Evolutionary conservation across 23 tunicate genomes (phyloP), one percentile per base, ranked within the genome.

Genomic region (Trididemnum miniatum): DNA sequence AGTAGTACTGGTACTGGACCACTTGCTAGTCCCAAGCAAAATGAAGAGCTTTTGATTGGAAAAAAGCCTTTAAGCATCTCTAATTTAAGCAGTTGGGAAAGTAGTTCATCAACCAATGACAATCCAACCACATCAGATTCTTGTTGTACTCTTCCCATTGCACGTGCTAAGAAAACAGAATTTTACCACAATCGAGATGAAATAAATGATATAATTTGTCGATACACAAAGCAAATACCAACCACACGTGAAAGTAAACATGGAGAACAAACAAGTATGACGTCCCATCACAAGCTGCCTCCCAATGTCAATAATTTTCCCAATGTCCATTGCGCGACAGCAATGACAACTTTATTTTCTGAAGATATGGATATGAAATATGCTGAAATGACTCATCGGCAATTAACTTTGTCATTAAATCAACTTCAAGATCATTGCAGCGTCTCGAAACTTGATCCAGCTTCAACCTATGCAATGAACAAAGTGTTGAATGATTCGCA

Each of bases 301-400:
- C n/a, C n/a, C n/a, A n/a, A n/a, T n/a, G n/a, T n/a, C n/a, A n/a
- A n/a, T n/a, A n/a, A n/a, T n/a, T n/a, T n/a, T n/a, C n/a, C n/a
- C n/a, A n/a, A n/a, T n/a, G n/a, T n/a, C n/a, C n/a, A n/a, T n/a
- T n/a, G n/a, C n/a, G n/a, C n/a, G n/a, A n/a, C n/a, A n/a, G n/a
- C n/a, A n/a, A n/a, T n/a, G n/a, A n/a, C n/a, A n/a, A n/a, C n/a
- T n/a, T n/a, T n/a, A 44, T 15, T 44, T 44, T 44, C 54, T 44
- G 54, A 44, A 44, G 54, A 44, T 44, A 44, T 44, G 29, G 67
- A 89, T 62, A 79, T 89, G 89, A 80, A 82, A 35, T 89, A 59
- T 49, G 71, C 95, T 36, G 89, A 84, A 5, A 24, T 89, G 26
- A 89, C 95, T 5, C 95, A 89, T 72, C 72, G 38, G 82, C 85